Base-by-base conservation (phyloP, 2,888 invertebrate species). In the Tholera decimalis region DNA sequence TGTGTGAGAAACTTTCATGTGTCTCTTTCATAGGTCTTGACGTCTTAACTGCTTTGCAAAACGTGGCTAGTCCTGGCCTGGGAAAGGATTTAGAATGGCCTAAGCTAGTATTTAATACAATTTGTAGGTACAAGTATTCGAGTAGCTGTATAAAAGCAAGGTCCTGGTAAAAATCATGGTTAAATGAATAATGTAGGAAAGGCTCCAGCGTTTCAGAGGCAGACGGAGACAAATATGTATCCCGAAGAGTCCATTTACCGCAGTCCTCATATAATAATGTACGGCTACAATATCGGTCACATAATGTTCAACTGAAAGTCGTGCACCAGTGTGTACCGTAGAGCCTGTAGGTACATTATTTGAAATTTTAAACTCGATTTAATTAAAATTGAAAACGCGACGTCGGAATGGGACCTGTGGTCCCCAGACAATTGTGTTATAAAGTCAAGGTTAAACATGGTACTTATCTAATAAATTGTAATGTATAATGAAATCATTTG, bases 381-480 rank as follows among this genome's bases (percentile, higher is more conserved):
- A 46, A 76, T 55, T 54, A 33, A 65, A n/a, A n/a, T n/a, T n/a
- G n/a, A n/a, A n/a, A 61, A 60, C 51, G 65, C 69, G 62, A 65
- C 65, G 9, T 26, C 30, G 20, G 22, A 41, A 37, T 43, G 22
- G 7, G 11, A 13, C 39, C 28, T 22, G 8, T 49, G 9, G 15
- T 47, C 53, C 24, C 49, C 15, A 51, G 46, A 55, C 47, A 63
- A 50, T 50, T 70, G 41, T 37, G 41, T 62, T 28, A 73, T 13
- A 18, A 60, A 56, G 28, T 59, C 77, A 72, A 44, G 77, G 80
- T 64, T 56, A 61, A 60, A 56, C 54, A 82, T 61, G 73, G 71
- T 71, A 73, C 41, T 22, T 65, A 65, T 39, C 1, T 50, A 33
- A 35, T 46, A 66, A 53, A 43, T 44, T 50, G 39, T 73, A 15